Evolutionary conservation across 2,113 vertebrate species (phyloP), one percentile per base, ranked within the genome.

Genomic region (Emberiza fucata): DNA sequence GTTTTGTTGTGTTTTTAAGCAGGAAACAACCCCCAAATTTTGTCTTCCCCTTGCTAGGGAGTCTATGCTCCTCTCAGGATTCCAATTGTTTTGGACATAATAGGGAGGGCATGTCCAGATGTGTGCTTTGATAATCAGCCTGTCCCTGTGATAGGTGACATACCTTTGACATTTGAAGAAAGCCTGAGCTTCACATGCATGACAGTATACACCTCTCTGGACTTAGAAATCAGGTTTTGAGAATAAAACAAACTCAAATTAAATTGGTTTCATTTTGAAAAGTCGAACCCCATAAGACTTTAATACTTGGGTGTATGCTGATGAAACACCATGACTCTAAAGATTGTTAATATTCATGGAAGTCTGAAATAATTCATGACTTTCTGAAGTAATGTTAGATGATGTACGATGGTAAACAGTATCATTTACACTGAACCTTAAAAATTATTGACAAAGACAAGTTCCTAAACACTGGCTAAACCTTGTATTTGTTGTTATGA

Each of bases 381-480:
- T 97, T 97, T 95, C 95, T 97, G 84, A 95, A 97, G 96, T 97
- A 97, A 97, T 94, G 96, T 96, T 97, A 95, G 95, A 97, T 98
- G 97, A 98, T 98, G 94, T 97, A 98, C 95, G 89, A 96, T 97
- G 94, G 97, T 97, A 97, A 98, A 98, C 97, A 98, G 94, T 97
- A 98, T 98, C 97, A 97, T 98, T 98, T 98, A 98, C 95, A 94
- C 93, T 94, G 97, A 97, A 98, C 97, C 97, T 98, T 98, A 98
- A 98, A 98, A 98, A 97, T 97, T 97, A 98, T 98, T 98, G 98
- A 98, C 98, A 98, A 97, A 98, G 98, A 98, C 97, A 98, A 98
- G 98, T 98, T 98, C 97, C 96, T 97, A 98, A 98, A 98, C 98
- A 98, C 97, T 97, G 91, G 83, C 95, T 98, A 98, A 98, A 98